Percentiles rank a stretch among this genome's conserved stretches.
These are phyloP conservation scores for Drosophila melanogaster DNA, from an alignment of 1,140 invertebrate genomes.

Conservation along the genomic window Release_6_plus_ISO1_MT NT_037436.4:21767001-21767500, in stretches of 20 bases:
- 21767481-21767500: slow-evolving; percentile 38
- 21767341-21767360: slow-evolving; percentile 25
- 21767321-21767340: slow-evolving; percentile 18
- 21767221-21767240: slow-evolving; percentile 7
- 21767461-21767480: slow-evolving; percentile 2
- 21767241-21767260: slow-evolving; percentile 14
- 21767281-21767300: slow-evolving; percentile 4
- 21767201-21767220: slow-evolving; percentile 4
- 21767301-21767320: background rate
- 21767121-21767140: too few relatives aligned
- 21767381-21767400: slow-evolving; percentile 40
- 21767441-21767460: background rate
- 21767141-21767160: too few relatives aligned
- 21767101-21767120: too few relatives aligned
- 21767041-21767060: background rate
- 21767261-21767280: slow-evolving; percentile 23
- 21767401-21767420: slow-evolving; percentile 54
- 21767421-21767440: slow-evolving; percentile 27
- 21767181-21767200: background rate
- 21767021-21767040: background rate
- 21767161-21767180: too few relatives aligned
- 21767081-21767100: too few relatives aligned
- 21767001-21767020: too few relatives aligned
- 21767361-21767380: slow-evolving; percentile 66
- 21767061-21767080: too few relatives aligned